Evolutionary conservation across 2,888 invertebrate species (phyloP).

Genomic region (Xestia xanthographa): DNA sequence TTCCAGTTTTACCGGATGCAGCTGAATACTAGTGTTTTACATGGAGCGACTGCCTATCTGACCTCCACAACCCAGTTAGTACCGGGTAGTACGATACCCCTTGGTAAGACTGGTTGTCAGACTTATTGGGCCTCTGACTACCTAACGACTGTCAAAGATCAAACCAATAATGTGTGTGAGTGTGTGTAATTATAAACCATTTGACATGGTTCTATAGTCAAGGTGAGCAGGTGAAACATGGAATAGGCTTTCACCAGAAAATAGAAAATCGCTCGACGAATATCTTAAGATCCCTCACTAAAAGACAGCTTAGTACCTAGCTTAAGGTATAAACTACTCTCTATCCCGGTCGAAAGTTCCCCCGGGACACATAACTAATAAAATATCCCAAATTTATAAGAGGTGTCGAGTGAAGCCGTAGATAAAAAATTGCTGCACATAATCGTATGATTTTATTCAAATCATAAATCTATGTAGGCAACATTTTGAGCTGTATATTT

Average conservation of each 20-base stretch:
- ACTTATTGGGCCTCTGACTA: too few species aligned
- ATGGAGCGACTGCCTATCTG: too few species aligned
- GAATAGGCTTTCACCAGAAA: background rate
- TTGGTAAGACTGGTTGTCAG: too few species aligned
- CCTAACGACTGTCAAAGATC: too few species aligned
- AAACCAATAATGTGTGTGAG: too few species aligned
- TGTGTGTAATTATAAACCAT: conserved; percentile 10
- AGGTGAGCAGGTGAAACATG: background rate
- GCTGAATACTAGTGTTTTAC: too few species aligned
- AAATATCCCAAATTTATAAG: conserved; percentile 65
- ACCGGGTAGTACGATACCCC: too few species aligned
- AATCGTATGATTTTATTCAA: conserved; percentile 44
- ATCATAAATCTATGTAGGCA: conserved; percentile 40
- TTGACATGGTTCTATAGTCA: background rate
- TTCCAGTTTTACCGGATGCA: too few species aligned
- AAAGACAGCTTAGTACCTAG: conserved; percentile 56
- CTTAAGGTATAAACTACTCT: conserved; percentile 64
- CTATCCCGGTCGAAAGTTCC: conserved; percentile 59
- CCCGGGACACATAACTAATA: conserved; percentile 62
- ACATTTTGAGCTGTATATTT: conserved; percentile 33
- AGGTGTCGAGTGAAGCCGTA: conserved; percentile 43
- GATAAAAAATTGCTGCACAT: conserved; percentile 57
- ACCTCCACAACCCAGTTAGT: too few species aligned
- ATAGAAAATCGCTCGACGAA: conserved; percentile 14
- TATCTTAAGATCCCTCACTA: conserved; percentile 47